A percentile compares a stretch with the other conserved stretches of the same genome.
These are phyloP conservation scores for Andricus curvator DNA, from an alignment of 2,888 invertebrate species.

Conservation along the genomic window DNA sequence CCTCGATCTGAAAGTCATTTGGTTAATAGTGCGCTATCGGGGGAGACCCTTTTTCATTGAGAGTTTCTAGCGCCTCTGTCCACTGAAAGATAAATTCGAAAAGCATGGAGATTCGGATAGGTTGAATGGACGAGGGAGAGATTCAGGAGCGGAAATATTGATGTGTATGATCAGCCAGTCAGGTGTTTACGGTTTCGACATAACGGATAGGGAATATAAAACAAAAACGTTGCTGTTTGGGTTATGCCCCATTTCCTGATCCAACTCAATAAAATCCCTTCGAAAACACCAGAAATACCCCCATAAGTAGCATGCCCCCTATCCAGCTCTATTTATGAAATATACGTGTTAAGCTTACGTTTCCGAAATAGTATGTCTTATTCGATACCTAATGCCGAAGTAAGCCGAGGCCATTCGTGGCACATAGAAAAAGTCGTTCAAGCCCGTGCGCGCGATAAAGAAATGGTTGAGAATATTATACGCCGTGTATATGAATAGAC, in stretches of 20 bases:
- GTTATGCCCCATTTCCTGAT: too few relatives aligned
- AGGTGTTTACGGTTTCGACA: constrained; percentile 44
- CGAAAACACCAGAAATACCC: too few relatives aligned
- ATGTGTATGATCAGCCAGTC: constrained; percentile 56
- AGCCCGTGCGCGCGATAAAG: background rate
- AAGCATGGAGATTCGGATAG: background rate
- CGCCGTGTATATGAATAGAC: background rate
- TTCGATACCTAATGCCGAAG: background rate
- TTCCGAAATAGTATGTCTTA: background rate
- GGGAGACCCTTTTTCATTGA: background rate
- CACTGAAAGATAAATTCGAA: background rate
- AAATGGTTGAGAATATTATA: background rate
- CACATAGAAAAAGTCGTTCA: background rate
- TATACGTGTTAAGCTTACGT: too few relatives aligned
- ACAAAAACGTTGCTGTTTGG: too few relatives aligned
- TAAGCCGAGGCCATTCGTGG: background rate
- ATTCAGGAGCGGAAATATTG: constrained; percentile 57
- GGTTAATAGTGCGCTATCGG: background rate
- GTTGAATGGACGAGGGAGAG: constrained; percentile 39
- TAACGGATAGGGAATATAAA: too few relatives aligned
- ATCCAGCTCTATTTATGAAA: too few relatives aligned
- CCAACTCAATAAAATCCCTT: too few relatives aligned
- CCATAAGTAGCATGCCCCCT: too few relatives aligned
- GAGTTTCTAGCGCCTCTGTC: constrained; percentile 9
- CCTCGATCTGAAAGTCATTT: constrained; percentile 24